Base-by-base conservation (phyloP, 2,888 invertebrate species). In the Noctua janthe region DNA sequence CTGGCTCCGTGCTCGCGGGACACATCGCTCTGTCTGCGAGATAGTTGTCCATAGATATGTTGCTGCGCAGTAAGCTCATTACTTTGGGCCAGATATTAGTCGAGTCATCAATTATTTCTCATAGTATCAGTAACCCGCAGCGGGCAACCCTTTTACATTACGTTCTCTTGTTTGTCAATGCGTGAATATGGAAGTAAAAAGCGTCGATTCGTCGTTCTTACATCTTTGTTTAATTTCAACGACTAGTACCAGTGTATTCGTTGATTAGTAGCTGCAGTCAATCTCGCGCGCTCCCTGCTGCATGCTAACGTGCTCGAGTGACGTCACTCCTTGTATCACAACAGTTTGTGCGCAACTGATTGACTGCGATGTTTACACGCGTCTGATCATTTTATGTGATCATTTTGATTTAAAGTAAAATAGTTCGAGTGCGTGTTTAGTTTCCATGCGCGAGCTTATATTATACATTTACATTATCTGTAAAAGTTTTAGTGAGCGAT, bases 21-120 rank as follows among this genome's bases (percentile, higher is more conserved):
- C 54, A 11, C 72, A 15, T 11, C 47, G 47, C 54, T n/a, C 35
- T 51, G 59, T 39, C 49, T 51, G 13, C 13, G n/a, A 17, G 64
- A 49, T 17, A 43, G 35, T 23, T 23, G n/a, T 23, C 47, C 17
- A 56, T n/a, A 29, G n/a, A 56, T 20, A 35, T 67, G n/a, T 64
- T 49, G 17, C 17, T 54, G 5, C 35, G 35, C 81, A 35, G 43
- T 64, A 39, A 72, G 66, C 54, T 64, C 54, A 71, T 54, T 74
- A 56, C 7, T 64, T 39, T 23, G 54, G 47, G 35, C 6, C 39
- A 17, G 75, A 59, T 54, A 49, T 56, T 6, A 35, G 29, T 81
- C 11, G 17, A 73, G 54, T 67, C 66, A 51, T 74, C 66, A 49
- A 67, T 81, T 73, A 82, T 69, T 69, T 74, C 15, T 35, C 82